phyloP scores from a whole-genome alignment of 2,888 invertebrate species.

The Bombylius major region DNA sequence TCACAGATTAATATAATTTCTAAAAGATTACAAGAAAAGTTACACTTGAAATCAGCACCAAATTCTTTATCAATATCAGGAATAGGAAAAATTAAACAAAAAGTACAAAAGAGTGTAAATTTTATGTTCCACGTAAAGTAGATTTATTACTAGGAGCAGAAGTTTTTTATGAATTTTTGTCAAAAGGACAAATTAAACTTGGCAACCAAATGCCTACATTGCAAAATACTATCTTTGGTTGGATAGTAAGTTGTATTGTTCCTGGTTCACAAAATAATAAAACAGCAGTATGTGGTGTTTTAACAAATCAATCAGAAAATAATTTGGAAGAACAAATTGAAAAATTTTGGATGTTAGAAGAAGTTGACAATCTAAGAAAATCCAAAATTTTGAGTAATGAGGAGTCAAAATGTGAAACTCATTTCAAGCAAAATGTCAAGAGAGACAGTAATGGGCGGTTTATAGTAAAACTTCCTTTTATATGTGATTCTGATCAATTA shows the following conservation, averaged over 20 bases:
- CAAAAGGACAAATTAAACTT: too few relatives aligned
- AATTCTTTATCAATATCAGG: too few relatives aligned
- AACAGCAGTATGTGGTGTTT: background rate
- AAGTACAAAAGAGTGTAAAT: too few relatives aligned
- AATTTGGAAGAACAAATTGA: background rate
- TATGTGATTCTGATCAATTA: constrained; percentile 2
- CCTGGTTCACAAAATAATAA: background rate
- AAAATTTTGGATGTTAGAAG: background rate
- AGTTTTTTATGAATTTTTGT: too few relatives aligned
- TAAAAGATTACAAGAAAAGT: too few relatives aligned
- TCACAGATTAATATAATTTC: too few relatives aligned
- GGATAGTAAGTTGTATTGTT: background rate
- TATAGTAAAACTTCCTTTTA: constrained; percentile 14
- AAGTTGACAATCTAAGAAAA: background rate
- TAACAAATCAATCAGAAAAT: background rate
- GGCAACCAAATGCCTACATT: background rate
- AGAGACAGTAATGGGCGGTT: constrained; percentile 11
- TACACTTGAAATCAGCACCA: too few relatives aligned
- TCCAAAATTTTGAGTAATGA: background rate
- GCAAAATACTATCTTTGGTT: background rate
- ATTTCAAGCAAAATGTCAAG: constrained; percentile 10
- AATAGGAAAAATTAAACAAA: too few relatives aligned
- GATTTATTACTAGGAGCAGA: too few relatives aligned
- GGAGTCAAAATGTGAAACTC: constrained; percentile 13
- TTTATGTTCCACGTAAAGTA: too few relatives aligned